Conservation (phyloP, 2,797 vertebrate species). For the Chelon labrosus region DNA sequence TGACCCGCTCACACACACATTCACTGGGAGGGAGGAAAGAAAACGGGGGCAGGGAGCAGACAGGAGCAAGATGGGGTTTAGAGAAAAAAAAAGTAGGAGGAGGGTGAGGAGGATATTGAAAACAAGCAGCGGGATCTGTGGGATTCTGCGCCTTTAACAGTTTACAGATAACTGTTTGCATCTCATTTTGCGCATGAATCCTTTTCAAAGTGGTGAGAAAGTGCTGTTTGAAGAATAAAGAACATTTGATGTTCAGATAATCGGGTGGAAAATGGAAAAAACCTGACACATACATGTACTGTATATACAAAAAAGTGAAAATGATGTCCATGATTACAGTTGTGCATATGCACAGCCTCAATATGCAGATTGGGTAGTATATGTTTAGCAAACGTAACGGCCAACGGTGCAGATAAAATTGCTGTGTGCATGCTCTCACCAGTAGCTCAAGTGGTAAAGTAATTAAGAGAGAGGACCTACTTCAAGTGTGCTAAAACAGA, state of each 20-base stretch:
- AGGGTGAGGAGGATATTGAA: slow-evolving; percentile 64
- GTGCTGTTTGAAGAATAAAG: background rate
- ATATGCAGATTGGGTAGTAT: background rate
- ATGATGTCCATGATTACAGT: background rate
- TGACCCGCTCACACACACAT: slow-evolving; percentile 46
- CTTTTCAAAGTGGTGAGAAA: slow-evolving; percentile 4
- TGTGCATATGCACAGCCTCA: background rate
- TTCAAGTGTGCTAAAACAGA: slow-evolving; percentile 14
- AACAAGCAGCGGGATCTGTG: slow-evolving; percentile 65
- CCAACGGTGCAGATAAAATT: background rate
- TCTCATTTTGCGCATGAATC: slow-evolving; percentile 25
- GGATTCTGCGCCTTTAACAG: slow-evolving; percentile 36
- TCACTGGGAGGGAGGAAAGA: slow-evolving; percentile 58
- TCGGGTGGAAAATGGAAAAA: background rate
- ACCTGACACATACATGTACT: background rate
- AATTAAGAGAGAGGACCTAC: slow-evolving; percentile 16
- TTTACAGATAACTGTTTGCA: slow-evolving; percentile 23
- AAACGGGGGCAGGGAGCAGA: slow-evolving; percentile 74
- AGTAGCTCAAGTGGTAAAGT: slow-evolving; percentile 16
- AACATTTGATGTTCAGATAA: background rate
- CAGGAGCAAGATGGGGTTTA: slow-evolving; percentile 68
- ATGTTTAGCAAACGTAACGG: background rate
- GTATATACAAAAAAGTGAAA: no score
- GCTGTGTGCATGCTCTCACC: background rate
- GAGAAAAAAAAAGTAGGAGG: slow-evolving; percentile 53